Percentiles rank a stretch among this genome's conserved stretches.
Evolutionary conservation across 2,888 invertebrate species (phyloP).

Genomic region (Heteromurus nitidus): DNA sequence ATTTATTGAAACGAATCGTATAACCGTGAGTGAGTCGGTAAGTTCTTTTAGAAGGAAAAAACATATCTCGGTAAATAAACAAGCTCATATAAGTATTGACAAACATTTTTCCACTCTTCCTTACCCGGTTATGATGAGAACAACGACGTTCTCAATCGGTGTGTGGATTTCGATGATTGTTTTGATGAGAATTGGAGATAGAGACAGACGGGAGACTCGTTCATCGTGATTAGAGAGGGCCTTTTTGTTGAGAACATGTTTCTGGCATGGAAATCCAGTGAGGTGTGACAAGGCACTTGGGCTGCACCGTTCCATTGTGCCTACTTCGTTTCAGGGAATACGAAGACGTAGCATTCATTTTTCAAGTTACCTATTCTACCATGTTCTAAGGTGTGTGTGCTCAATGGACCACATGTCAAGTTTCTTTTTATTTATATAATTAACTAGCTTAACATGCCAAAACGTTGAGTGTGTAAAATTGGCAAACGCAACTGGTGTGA

Average conservation of each 20-base stretch:
- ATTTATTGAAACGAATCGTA: not conserved
- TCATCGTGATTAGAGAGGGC: too few relatives aligned
- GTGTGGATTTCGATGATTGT: too few relatives aligned
- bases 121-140: too few relatives aligned
- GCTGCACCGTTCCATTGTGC: too few relatives aligned
- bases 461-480: conserved; percentile 13
- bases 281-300: not conserved
- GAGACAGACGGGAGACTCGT: too few relatives aligned
- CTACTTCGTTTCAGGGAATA: not conserved
- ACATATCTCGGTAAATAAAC: not conserved
- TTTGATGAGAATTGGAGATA: too few relatives aligned
- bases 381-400: conserved; percentile 2
- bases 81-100: not conserved
- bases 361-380: too few relatives aligned
- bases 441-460: conserved; percentile 20
- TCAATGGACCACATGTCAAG: conserved; percentile 21
- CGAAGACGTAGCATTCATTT: not conserved
- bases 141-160: too few relatives aligned
- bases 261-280: conserved; percentile 25
- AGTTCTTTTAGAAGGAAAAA: not conserved
- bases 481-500: not conserved
- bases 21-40: conserved; percentile 10
- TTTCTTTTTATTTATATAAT: conserved; percentile 18
- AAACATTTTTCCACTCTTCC: conserved; percentile 3
- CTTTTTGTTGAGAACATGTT: conserved; percentile 8